These are phyloP conservation scores for Melanotus villosus DNA, from an alignment of 2,888 invertebrate genomes.

Conservation along the genomic window DNA sequence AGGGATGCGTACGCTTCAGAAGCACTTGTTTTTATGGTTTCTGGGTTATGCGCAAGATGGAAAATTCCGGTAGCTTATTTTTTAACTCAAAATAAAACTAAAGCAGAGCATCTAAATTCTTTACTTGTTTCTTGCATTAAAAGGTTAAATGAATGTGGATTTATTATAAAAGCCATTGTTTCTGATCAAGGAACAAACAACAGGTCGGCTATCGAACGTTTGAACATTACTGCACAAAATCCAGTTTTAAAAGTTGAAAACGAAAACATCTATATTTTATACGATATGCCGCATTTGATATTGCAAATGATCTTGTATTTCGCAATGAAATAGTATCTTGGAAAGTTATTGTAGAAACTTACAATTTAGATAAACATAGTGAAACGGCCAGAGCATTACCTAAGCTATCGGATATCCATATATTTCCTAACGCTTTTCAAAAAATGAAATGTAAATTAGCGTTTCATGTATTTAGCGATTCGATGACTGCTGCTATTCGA, in stretches of 20 bases:
- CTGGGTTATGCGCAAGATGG: conserved; percentile 37
- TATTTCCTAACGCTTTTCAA: conserved; percentile 22
- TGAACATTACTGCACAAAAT: conserved; percentile 1
- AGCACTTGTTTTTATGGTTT: conserved; percentile 34
- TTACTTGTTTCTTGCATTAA: too few species aligned
- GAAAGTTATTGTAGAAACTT: not conserved
- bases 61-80: conserved; percentile 39
- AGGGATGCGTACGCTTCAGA: conserved; percentile 12
- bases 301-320: conserved; percentile 36
- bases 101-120: not conserved
- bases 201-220: not conserved
- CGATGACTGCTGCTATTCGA: conserved; percentile 17
- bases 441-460: conserved; percentile 23
- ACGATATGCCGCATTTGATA: conserved; percentile 22
- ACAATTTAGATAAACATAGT: conserved; percentile 7
- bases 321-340: not conserved
- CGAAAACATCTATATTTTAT: conserved; percentile 22
- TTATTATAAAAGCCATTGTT: conserved; percentile 5
- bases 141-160: not conserved
- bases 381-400: not conserved
- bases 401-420: conserved; percentile 1
- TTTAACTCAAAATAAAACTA: not conserved
- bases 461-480: conserved; percentile 23
- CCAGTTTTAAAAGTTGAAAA: not conserved
- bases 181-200: conserved; percentile 29